These are phyloP conservation scores for Eucidaris tribuloides DNA, from an alignment of 35 echinoderm and acorn worm species.

Conservation along the genomic window DNA sequence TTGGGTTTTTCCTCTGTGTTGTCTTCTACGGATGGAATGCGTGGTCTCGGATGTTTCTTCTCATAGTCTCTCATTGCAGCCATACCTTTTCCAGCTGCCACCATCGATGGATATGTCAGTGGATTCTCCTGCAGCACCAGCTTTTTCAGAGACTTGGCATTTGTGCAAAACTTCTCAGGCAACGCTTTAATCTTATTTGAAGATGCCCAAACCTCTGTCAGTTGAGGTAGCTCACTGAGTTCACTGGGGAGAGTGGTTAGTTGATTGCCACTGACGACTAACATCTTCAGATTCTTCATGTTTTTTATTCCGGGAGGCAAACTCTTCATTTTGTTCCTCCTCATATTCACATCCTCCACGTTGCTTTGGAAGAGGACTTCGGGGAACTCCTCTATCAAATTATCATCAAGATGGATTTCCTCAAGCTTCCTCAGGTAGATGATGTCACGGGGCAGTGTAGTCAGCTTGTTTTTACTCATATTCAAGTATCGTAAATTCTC, in stretches of 20 bases:
- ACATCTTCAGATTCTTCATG: conserved; percentile 54
- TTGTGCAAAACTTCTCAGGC: conserved; percentile 46
- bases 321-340: conserved; percentile 40
- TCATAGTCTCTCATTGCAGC: conserved; percentile 52
- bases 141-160: conserved; percentile 57
- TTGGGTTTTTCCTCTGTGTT: neutral
- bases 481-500: conserved; percentile 65
- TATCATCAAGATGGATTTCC: conserved; percentile 68
- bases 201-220: conserved; percentile 58
- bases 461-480: conserved; percentile 56
- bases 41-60: conserved; percentile 14
- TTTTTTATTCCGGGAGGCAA: conserved; percentile 43
- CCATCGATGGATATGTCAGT: conserved; percentile 32
- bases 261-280: conserved; percentile 70
- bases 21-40: conserved; percentile 1
- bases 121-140: conserved; percentile 70
- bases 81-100: conserved; percentile 29
- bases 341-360: conserved; percentile 67
- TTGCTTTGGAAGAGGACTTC: conserved; percentile 56
- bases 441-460: conserved; percentile 44
- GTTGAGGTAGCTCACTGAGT: conserved; percentile 20
- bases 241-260: conserved; percentile 33
- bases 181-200: conserved; percentile 53
- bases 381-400: conserved; percentile 61
- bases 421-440: conserved; percentile 63